phyloP scores from a whole-genome alignment of 2,113 vertebrate species.

The Maccullochella peelii region DNA sequence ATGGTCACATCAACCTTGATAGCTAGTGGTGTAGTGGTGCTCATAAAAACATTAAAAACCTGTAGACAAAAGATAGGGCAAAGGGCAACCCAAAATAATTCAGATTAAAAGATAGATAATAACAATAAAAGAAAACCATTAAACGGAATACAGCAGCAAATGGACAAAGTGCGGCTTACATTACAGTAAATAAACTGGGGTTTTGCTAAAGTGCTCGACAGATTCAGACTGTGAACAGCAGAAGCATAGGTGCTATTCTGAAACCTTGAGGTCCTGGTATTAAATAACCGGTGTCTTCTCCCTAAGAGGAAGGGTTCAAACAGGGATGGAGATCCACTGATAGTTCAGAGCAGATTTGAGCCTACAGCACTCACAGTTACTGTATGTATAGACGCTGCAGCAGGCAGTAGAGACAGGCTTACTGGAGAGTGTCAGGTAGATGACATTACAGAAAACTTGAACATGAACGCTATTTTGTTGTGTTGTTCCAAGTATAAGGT shows the following conservation, averaged over 20 bases:
- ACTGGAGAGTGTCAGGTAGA: background rate
- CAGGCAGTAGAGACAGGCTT: background rate
- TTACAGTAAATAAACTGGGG: background rate
- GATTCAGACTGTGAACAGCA: background rate
- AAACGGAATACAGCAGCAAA: background rate
- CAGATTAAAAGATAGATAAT: background rate
- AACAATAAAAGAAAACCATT: background rate
- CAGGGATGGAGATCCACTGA: background rate
- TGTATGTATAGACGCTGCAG: background rate
- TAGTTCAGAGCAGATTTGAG: background rate
- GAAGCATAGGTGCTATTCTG: background rate
- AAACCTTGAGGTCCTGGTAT: background rate
- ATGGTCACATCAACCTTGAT: background rate
- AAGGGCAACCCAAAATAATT: background rate
- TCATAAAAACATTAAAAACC: conserved; percentile 1
- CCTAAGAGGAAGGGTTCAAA: no score
- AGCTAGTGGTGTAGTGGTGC: background rate
- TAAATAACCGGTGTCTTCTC: background rate
- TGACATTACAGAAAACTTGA: background rate
- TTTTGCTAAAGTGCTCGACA: background rate
- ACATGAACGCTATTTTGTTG: background rate
- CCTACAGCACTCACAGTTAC: no score
- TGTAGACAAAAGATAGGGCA: background rate
- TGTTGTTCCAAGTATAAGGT: background rate
- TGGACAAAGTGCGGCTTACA: background rate